Conservation (phyloP, 2,888 invertebrate species). For the Drosophila ezoana region DNA sequence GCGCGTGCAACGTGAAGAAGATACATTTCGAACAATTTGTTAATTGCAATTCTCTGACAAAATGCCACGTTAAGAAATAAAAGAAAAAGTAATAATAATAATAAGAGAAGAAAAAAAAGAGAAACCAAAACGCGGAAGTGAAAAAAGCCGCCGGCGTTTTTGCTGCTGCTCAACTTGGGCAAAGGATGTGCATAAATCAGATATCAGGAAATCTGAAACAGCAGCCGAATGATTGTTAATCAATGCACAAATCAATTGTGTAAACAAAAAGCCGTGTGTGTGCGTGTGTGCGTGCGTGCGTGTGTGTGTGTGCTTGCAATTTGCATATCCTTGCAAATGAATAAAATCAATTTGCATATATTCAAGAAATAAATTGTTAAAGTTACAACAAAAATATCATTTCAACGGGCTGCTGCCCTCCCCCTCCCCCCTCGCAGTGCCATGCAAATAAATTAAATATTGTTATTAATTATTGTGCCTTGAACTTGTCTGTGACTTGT, state of each 20-base stretch:
- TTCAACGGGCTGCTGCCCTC: neutral
- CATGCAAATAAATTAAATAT: slow-evolving; percentile 55
- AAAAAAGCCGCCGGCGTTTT: slow-evolving; percentile 72
- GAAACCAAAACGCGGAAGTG: slow-evolving; percentile 65
- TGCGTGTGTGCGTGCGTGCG: slow-evolving; percentile 4
- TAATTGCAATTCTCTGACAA: slow-evolving; percentile 16
- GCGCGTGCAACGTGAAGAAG: slow-evolving; percentile 31
- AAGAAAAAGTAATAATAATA: neutral
- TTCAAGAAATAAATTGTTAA: slow-evolving; percentile 29
- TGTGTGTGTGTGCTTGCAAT: slow-evolving; percentile 43
- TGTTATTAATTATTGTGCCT: slow-evolving; percentile 62
- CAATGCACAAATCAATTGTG: slow-evolving; percentile 42
- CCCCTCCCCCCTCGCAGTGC: slow-evolving; percentile 41
- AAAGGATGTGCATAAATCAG: slow-evolving; percentile 49
- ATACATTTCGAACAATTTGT: slow-evolving; percentile 16
- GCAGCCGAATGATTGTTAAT: slow-evolving; percentile 36
- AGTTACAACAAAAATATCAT: slow-evolving; percentile 23
- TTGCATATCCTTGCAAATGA: slow-evolving; percentile 74
- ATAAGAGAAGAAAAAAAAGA: slow-evolving; percentile 7
- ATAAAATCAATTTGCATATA: slow-evolving; percentile 42
- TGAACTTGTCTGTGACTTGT: slow-evolving; percentile 70
- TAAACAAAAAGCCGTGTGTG: slow-evolving; percentile 33
- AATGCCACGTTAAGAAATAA: slow-evolving; percentile 22
- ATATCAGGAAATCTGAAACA: slow-evolving; percentile 16
- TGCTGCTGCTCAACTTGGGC: slow-evolving; percentile 25